phyloP scores from a whole-genome alignment of 2,797 vertebrate genomes.

The Agapornis canus region DNA sequence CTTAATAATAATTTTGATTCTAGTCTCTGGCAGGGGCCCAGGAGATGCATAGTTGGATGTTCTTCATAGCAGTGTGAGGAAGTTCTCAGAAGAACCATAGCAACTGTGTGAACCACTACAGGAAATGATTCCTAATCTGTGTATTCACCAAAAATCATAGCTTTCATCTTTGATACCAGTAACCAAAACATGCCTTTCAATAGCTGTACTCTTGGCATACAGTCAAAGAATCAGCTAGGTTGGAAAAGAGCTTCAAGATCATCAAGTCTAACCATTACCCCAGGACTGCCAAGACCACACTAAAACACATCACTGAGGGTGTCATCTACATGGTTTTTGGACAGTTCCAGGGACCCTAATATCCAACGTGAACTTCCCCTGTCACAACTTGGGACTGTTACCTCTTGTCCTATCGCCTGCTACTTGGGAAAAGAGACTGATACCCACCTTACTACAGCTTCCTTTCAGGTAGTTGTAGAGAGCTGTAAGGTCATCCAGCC shows the following conservation, averaged over 20 bases:
- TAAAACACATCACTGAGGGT: neutral
- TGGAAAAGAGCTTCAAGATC: neutral
- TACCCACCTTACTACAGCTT: neutral
- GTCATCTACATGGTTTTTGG: neutral
- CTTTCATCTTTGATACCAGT: neutral
- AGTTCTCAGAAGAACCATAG: neutral
- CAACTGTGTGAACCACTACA: neutral
- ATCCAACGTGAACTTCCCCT: neutral
- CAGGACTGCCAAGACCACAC: neutral
- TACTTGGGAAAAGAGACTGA: neutral
- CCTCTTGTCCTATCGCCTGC: neutral
- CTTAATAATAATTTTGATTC: neutral
- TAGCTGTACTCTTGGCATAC: neutral
- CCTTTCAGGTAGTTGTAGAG: neutral
- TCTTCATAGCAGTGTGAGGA: neutral
- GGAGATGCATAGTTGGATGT: neutral
- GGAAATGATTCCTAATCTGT: neutral
- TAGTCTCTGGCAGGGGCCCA: neutral
- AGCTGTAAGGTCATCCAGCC: neutral
- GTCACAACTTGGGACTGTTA: neutral
- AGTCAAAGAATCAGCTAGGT: neutral
- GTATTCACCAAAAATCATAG: neutral
- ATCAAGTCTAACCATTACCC: neutral
- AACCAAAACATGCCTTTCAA: neutral
- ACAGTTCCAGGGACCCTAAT: neutral